phyloP scores from a whole-genome alignment of 2,113 vertebrate species.

The Paradisaea rubra region DNA sequence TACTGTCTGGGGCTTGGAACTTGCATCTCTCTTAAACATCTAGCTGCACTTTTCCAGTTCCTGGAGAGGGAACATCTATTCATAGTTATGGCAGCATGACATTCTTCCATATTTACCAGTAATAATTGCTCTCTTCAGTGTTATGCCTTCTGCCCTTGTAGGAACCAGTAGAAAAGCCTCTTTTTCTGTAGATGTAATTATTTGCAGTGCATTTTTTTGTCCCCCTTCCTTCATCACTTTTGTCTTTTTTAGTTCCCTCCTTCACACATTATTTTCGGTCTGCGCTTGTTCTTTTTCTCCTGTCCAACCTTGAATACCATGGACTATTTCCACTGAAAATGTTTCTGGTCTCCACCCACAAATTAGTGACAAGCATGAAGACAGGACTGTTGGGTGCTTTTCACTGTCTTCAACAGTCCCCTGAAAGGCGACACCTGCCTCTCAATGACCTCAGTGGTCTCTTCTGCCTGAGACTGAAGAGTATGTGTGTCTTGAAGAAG shows the following conservation, averaged over 20 bases:
- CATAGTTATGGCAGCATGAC: background rate
- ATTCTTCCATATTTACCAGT: background rate
- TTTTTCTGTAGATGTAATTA: background rate
- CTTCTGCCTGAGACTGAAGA: background rate
- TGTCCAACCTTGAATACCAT: background rate
- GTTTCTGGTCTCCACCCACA: background rate
- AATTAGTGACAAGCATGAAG: background rate
- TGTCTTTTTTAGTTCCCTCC: background rate
- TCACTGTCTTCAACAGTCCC: background rate
- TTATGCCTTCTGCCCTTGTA: background rate
- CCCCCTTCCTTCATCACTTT: background rate
- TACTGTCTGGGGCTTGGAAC: background rate
- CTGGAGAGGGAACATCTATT: background rate
- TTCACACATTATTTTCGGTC: background rate
- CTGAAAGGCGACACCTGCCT: background rate
- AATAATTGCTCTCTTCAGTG: background rate
- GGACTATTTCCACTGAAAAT: background rate
- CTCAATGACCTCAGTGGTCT: background rate
- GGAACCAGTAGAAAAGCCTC: background rate
- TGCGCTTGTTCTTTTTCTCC: background rate
- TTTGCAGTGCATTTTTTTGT: fast-evolving
- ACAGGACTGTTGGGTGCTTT: background rate
- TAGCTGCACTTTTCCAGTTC: constrained; percentile 26
- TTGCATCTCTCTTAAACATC: background rate
- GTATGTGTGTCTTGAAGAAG: background rate